Conservation (phyloP, 2,113 vertebrate genomes). For the Nesoenas mayeri region DNA sequence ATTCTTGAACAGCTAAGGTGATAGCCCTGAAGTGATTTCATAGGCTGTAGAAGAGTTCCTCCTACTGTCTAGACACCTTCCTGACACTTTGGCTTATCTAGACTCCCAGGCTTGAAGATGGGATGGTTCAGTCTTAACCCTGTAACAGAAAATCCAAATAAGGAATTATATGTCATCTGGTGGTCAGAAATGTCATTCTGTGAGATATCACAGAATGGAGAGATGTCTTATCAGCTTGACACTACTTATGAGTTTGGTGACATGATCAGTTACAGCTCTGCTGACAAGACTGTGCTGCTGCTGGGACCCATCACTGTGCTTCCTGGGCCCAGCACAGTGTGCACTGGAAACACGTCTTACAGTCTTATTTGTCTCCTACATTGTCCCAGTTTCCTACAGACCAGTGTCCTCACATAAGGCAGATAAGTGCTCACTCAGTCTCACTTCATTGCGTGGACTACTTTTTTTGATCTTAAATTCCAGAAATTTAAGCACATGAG, state of each 20-base stretch:
- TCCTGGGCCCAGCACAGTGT: not conserved
- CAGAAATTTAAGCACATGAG: not conserved
- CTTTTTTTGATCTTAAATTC: not conserved
- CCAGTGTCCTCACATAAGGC: not conserved
- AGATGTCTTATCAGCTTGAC: not conserved
- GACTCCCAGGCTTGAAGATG: not conserved
- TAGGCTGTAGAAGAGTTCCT: not conserved
- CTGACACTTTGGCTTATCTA: not conserved
- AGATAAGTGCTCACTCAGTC: not conserved
- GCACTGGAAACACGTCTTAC: not conserved
- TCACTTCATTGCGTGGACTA: not conserved
- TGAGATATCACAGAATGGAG: not conserved
- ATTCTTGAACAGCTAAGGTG: not conserved
- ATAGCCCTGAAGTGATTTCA: not conserved
- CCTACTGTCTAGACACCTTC: not conserved
- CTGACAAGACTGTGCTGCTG: not conserved
- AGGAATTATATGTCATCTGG: not conserved
- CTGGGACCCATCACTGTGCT: not conserved
- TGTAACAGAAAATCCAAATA: not conserved
- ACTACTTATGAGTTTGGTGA: not conserved
- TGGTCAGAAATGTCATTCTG: not conserved
- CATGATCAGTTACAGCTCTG: not conserved
- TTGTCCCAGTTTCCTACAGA: not conserved
- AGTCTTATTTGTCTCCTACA: not conserved
- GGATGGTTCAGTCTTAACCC: not conserved